Evolutionary conservation across 2,797 vertebrate species (phyloP), one percentile per base, ranked within the genome.

Genomic region (Rhinichthys osculus): DNA sequence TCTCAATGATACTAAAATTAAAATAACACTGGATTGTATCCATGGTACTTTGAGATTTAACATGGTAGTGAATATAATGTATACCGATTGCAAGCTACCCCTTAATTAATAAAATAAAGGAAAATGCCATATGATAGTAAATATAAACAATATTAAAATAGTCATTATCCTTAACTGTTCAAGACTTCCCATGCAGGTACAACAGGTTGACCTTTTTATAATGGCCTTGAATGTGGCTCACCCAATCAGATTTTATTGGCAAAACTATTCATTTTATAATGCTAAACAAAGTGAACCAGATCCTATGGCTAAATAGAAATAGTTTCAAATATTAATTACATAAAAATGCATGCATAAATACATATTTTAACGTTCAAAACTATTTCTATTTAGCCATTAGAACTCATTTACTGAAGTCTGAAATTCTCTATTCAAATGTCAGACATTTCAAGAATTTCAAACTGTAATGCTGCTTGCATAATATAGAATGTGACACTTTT

Each of bases 361-460:
- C 23, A 42, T 27, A 27, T 27, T 27, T 27, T 27, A 27, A 27
- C 27, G 1, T 27, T 27, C 27, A 27, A 27, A 27, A 27, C 27
- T 30, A 62, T 62, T 69, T 69, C 19, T 10, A 38, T 69, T 70
- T 38, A 70, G 67, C 35, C 67, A 21, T 8, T 27, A 27, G 27
- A 27, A 27, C 27, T 27, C 27, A 35, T 66, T 84, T 19, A 57
- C 73, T 30, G 1, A 77, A 52, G 64, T 10, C 42, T 67, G 83
- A 70, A 38, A 54, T 57, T 14, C 62, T 38, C 33, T 40, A 30
- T 40, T 30, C 62, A 40, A 6, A 33, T 42, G 33, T 50, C 42
- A 76, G 71, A 66, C 42, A 83, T 76, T 78, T 84, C n/a, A 57
- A 78, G 66, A 69, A 72, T 76, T 62, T 83, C 40, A 76, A 44